Evolutionary conservation across 2,113 vertebrate genomes (phyloP).

Genomic region (Pelecanus crispus): DNA sequence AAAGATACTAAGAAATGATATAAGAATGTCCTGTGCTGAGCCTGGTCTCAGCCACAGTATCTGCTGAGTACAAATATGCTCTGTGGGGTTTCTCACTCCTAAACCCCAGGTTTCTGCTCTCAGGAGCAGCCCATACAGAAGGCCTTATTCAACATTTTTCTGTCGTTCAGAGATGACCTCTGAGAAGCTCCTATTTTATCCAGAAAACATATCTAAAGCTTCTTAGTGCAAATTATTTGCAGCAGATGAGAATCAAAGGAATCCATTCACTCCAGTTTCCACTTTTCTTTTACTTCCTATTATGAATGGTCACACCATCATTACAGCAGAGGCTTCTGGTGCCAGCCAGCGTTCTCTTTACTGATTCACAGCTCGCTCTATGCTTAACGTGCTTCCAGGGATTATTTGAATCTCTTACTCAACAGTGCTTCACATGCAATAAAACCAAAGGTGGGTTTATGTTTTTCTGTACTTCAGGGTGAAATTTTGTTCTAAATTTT

Average conservation of each 20-base stretch:
- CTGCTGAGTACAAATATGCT: slow-evolving; percentile 24
- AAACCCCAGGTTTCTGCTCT: slow-evolving; percentile 14
- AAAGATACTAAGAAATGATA: slow-evolving; percentile 52
- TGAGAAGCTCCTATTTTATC: slow-evolving; percentile 26
- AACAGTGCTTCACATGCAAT: background rate
- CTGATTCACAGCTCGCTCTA: background rate
- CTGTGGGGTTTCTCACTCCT: slow-evolving; percentile 14
- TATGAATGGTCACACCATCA: background rate
- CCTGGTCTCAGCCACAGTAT: slow-evolving; percentile 27
- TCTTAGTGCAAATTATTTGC: background rate
- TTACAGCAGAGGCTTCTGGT: background rate
- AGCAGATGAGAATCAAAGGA: slow-evolving; percentile 7
- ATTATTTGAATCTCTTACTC: background rate
- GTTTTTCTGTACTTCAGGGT: background rate
- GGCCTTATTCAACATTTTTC: slow-evolving; percentile 46
- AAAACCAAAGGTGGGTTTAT: background rate
- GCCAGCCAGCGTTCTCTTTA: background rate
- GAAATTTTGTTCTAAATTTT: background rate
- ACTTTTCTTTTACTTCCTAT: background rate
- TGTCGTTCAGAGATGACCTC: slow-evolving; percentile 10
- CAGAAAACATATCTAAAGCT: background rate
- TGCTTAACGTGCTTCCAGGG: background rate
- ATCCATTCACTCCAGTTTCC: slow-evolving; percentile 28
- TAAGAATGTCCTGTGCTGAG: slow-evolving; percentile 53
- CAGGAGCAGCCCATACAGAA: background rate